phyloP scores from a whole-genome alignment of 2,113 vertebrate genomes.

The Corydoras sp. region DNA sequence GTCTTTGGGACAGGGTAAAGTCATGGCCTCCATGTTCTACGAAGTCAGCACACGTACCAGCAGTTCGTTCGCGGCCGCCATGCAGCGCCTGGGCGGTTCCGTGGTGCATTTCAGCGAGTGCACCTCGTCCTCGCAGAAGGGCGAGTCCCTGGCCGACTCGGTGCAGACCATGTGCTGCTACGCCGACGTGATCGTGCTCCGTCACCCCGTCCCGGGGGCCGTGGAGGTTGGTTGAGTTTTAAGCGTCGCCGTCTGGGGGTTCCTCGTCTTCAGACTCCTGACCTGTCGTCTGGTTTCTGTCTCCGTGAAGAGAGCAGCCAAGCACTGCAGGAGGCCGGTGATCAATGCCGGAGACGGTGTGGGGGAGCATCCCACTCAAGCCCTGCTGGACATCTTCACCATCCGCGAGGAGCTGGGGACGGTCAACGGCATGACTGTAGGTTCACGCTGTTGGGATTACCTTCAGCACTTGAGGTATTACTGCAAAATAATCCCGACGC shows the following conservation, averaged over 20 bases:
- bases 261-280: too few relatives aligned
- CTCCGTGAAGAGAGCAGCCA: constrained; percentile 73
- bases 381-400: constrained; percentile 92
- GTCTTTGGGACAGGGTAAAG: constrained; percentile 73
- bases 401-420: constrained; percentile 97
- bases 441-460: constrained; percentile 32
- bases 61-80: constrained; percentile 88
- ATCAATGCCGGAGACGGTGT: constrained; percentile 95
- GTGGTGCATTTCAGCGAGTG: constrained; percentile 86
- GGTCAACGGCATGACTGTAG: constrained; percentile 95
- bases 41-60: constrained; percentile 94
- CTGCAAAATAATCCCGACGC: too few relatives aligned
- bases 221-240: constrained; percentile 74
- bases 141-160: constrained; percentile 85
- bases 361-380: constrained; percentile 92
- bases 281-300: constrained; percentile 3
- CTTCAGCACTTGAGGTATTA: background rate
- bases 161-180: constrained; percentile 98
- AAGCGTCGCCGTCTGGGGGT: too few relatives aligned
- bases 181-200: constrained; percentile 82
- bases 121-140: constrained; percentile 91
- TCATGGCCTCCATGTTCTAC: constrained; percentile 97
- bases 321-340: constrained; percentile 86
- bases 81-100: constrained; percentile 86
- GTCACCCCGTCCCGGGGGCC: constrained; percentile 83